Percentiles rank a stretch among this genome's conserved stretches.
Evolutionary conservation across 2,113 vertebrate species (phyloP).

Genomic region (Platichthys flesus): DNA sequence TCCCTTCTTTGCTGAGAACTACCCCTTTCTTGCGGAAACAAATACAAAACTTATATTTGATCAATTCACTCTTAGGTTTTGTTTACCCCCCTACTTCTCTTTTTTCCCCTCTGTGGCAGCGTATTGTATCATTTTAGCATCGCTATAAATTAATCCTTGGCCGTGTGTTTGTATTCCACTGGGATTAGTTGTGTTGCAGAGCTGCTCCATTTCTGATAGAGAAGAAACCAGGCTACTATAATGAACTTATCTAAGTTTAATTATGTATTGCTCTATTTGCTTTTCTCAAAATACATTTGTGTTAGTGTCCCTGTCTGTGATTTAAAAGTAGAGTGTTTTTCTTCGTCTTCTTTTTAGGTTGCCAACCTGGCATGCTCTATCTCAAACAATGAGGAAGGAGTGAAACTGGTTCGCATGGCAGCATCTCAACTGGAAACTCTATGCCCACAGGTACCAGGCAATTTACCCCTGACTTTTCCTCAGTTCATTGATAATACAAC

Average conservation of each 20-base stretch:
- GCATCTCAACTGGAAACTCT: slow-evolving; percentile 95
- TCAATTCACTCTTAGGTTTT: slow-evolving; percentile 40
- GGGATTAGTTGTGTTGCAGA: slow-evolving; percentile 54
- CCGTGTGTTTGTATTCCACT: slow-evolving; percentile 58
- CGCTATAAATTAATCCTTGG: slow-evolving; percentile 71
- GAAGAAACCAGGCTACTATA: slow-evolving; percentile 42
- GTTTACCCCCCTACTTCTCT: slow-evolving; percentile 39
- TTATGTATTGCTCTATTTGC: slow-evolving; percentile 40
- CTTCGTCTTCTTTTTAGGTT: slow-evolving; percentile 82
- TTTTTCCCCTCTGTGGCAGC: slow-evolving; percentile 45
- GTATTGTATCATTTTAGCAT: slow-evolving; percentile 66
- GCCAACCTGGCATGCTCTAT: slow-evolving; percentile 98
- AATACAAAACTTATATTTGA: slow-evolving; percentile 35
- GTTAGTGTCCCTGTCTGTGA: slow-evolving; percentile 16
- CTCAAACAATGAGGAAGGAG: slow-evolving; percentile 98
- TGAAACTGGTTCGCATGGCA: slow-evolving; percentile 98
- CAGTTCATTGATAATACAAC: slow-evolving; percentile 14
- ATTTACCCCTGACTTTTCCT: background rate
- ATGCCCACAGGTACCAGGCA: slow-evolving; percentile 92
- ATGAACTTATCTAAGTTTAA: slow-evolving; percentile 49
- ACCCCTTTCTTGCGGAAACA: background rate
- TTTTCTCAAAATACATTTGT: slow-evolving; percentile 16
- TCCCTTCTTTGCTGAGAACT: too few species aligned
- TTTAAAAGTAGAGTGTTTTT: slow-evolving; percentile 17
- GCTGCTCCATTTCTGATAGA: slow-evolving; percentile 57